These are phyloP conservation scores for Trachelipus rathkii DNA, from an alignment of 1,140 invertebrate genomes.

Conservation along the genomic window DNA sequence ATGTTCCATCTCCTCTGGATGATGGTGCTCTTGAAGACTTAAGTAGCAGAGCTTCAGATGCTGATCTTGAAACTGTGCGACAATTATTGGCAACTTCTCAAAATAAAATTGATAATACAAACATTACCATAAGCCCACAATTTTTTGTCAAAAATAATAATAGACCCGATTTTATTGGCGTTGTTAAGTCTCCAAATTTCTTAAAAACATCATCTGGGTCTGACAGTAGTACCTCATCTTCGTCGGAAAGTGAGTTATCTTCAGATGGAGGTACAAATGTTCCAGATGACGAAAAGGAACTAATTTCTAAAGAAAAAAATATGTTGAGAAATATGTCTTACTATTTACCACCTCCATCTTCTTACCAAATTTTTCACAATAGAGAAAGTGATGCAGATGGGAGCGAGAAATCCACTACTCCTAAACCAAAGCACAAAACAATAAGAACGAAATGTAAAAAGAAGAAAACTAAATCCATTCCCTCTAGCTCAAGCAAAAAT, in stretches of 20 bases:
- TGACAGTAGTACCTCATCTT: neutral
- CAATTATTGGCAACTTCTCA: slow-evolving; percentile 33
- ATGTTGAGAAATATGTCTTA: neutral
- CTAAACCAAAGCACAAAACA: neutral
- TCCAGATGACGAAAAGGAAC: neutral
- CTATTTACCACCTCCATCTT: neutral
- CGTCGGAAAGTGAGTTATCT: neutral
- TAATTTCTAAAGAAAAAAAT: neutral
- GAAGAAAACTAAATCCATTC: neutral
- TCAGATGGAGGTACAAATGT: neutral
- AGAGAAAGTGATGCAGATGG: neutral
- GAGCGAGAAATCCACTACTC: neutral
- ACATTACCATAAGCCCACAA: neutral
- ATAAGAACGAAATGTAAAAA: neutral
- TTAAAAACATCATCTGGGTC: neutral
- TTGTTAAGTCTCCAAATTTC: neutral
- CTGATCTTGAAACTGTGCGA: slow-evolving; percentile 37
- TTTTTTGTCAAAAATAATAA: neutral
- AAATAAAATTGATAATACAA: neutral
- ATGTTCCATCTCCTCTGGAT: neutral
- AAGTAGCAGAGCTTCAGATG: slow-evolving; percentile 28
- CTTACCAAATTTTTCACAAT: neutral
- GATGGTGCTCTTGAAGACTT: slow-evolving; percentile 22
- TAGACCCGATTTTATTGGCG: neutral
- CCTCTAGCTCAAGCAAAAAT: neutral